These are phyloP conservation scores for Lamprologus speciosus DNA, from an alignment of 2,113 vertebrate genomes.

Conservation along the genomic window DNA sequence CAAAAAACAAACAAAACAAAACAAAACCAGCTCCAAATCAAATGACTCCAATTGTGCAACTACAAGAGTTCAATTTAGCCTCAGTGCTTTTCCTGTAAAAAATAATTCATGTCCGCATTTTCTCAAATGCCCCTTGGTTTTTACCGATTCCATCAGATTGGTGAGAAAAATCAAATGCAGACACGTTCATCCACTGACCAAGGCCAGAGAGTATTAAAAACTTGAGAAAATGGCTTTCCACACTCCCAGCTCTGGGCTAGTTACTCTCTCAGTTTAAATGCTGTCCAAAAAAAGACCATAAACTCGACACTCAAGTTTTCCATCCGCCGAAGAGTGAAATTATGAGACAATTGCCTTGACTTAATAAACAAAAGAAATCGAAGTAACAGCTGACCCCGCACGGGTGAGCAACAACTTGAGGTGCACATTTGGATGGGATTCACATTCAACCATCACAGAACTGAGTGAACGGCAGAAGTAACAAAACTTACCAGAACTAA, in stretches of 20 bases:
- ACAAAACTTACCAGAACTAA: conserved; percentile 20
- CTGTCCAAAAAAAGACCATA: conserved; percentile 47
- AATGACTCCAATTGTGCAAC: conserved; percentile 23
- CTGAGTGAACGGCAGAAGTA: conserved; percentile 3
- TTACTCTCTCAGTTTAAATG: conserved; percentile 52
- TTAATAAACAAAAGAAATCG: conserved; percentile 66
- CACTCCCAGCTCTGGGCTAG: conserved; percentile 31
- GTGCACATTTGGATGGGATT: conserved; percentile 40
- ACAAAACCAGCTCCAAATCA: conserved; percentile 9
- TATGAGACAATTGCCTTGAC: conserved; percentile 56
- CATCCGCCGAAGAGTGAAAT: conserved; percentile 54
- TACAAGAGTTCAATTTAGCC: conserved; percentile 23
- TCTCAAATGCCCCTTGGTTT: conserved; percentile 43
- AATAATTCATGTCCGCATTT: conserved; percentile 45
- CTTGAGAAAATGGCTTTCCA: conserved; percentile 48
- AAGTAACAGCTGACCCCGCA: conserved; percentile 57
- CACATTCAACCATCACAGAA: conserved; percentile 28
- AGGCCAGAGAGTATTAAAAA: conserved; percentile 51
- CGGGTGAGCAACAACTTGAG: conserved; percentile 42
- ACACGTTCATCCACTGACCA: conserved; percentile 54
- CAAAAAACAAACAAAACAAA: neutral
- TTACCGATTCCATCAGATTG: conserved; percentile 52
- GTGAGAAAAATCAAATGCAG: conserved; percentile 63
- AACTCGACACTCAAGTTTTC: conserved; percentile 67
- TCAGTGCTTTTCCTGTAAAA: conserved; percentile 50